phyloP scores from a whole-genome alignment of 1,140 invertebrate species.

The Caenorhabditis latens region DNA sequence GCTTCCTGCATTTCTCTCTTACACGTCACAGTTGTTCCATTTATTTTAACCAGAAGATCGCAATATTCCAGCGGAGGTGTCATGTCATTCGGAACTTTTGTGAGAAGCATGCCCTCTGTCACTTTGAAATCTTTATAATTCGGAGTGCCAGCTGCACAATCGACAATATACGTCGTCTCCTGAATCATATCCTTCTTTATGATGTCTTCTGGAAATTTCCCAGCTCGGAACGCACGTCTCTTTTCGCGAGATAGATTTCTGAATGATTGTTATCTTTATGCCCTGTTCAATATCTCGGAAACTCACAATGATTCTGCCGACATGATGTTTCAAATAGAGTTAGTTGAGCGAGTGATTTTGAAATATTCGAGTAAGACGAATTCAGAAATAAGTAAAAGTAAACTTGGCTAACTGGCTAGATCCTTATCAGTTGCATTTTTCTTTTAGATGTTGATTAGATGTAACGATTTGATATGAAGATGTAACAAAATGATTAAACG shows the following conservation, averaged over 20 bases:
- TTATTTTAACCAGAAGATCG: conserved; percentile 11
- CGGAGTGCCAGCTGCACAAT: neutral
- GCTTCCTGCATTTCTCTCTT: neutral
- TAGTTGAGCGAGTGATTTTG: too few species aligned
- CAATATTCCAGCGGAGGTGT: conserved; percentile 4
- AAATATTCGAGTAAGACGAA: too few species aligned
- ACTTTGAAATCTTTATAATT: conserved; percentile 35
- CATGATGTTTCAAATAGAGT: neutral
- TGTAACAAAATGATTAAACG: too few species aligned
- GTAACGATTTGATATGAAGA: too few species aligned
- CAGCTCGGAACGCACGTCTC: conserved; percentile 15
- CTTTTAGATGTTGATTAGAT: too few species aligned
- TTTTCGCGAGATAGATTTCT: conserved; percentile 8
- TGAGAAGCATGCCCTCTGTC: conserved; percentile 11
- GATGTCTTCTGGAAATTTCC: neutral
- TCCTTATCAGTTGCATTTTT: too few species aligned
- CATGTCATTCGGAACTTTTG: neutral
- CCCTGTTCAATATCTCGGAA: neutral
- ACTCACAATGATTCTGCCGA: conserved; percentile 37
- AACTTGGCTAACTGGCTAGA: too few species aligned
- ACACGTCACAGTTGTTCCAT: neutral
- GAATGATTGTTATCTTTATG: too few species aligned
- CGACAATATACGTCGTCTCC: neutral
- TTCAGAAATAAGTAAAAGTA: too few species aligned
- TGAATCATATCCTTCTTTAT: conserved; percentile 22